Evolutionary conservation across 2,113 vertebrate species (phyloP), one percentile per base, ranked within the genome.

Genomic region (Climacteris rufus): DNA sequence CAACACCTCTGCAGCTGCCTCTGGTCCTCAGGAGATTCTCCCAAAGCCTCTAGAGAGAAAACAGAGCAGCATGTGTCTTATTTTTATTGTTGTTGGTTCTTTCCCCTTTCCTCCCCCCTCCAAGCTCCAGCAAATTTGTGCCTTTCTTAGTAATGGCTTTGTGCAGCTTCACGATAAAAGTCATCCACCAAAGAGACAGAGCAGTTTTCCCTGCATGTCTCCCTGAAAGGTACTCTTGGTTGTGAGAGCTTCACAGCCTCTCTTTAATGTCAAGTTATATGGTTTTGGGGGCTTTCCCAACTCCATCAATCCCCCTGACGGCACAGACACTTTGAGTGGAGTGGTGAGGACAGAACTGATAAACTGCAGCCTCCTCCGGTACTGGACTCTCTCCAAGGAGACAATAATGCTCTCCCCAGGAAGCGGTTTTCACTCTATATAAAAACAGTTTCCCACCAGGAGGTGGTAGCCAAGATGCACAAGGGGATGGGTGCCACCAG

Each of bases 201-300:
- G 21, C 59, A 77, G 66, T 88, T 94, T 94, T 86, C 68, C 83
- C 71, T 78, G 44, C 45, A 30, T 75, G 71, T 94, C 35, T 92
- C 47, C 44, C 71, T 93, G 77, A 91, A 95, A 91, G 89, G 60
- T 76, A 79, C 80, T 95, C 50, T 95, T 91, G 49, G 47, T 95
- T 93, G 87, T 2, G 3, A 95, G 88, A 94, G 68, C 80, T 86
- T 95, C 52, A 37, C 71, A 92, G 52, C 25, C 56, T 88, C 85
- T 64, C 83, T 92, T 87, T 96, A 95, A 95, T 92, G 85, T 90
- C 90, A 97, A 96, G 64, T 95, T 95, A 95, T 93, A 93, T 84
- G 81, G 94, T 92, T 97, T 90, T 96, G 83, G 85, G 96, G 92
- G 64, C 64, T 94, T 96, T 95, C 76, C 94, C 90, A 94, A 75